Evolutionary conservation across 1,140 invertebrate species (phyloP).

Genomic region (Caerostris darwini): DNA sequence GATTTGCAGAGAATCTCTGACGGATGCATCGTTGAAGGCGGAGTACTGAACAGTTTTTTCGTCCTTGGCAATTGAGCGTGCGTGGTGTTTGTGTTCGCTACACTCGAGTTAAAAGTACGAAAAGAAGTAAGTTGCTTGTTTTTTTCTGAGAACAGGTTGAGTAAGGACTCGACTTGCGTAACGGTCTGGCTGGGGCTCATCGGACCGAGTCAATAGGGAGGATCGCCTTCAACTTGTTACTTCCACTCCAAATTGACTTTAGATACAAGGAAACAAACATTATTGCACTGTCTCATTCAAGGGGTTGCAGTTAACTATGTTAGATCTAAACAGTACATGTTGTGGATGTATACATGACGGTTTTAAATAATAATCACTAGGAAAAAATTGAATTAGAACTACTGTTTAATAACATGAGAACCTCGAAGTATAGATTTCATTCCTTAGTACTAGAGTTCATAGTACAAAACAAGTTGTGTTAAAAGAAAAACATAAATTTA

Average conservation of each 20-base stretch:
- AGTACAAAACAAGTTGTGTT: too few relatives aligned
- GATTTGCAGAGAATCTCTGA: neutral
- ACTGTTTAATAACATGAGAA: too few relatives aligned
- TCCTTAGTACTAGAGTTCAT: too few relatives aligned
- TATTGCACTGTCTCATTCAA: too few relatives aligned
- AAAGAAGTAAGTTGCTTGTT: constrained; percentile 70
- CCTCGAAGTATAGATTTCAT: too few relatives aligned
- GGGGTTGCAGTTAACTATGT: too few relatives aligned
- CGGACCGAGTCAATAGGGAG: constrained; percentile 51
- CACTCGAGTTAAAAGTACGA: constrained; percentile 54
- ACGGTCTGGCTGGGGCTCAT: constrained; percentile 51
- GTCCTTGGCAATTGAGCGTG: constrained; percentile 60
- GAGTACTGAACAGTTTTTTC: constrained; percentile 18
- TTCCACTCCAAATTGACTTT: constrained; percentile 29
- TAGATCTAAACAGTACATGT: too few relatives aligned
- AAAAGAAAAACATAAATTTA: too few relatives aligned
- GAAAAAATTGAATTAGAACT: too few relatives aligned
- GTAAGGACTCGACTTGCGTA: constrained; percentile 75
- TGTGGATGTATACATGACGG: too few relatives aligned
- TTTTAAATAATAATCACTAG: too few relatives aligned
- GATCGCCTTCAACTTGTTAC: constrained; percentile 63
- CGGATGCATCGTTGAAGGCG: neutral
- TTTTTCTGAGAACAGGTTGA: constrained; percentile 74
- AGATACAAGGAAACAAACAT: neutral
- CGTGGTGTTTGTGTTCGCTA: constrained; percentile 43